These are phyloP conservation scores for Belonocnema kinseyi DNA, from an alignment of 1,140 invertebrate species.

Conservation along the genomic window DNA sequence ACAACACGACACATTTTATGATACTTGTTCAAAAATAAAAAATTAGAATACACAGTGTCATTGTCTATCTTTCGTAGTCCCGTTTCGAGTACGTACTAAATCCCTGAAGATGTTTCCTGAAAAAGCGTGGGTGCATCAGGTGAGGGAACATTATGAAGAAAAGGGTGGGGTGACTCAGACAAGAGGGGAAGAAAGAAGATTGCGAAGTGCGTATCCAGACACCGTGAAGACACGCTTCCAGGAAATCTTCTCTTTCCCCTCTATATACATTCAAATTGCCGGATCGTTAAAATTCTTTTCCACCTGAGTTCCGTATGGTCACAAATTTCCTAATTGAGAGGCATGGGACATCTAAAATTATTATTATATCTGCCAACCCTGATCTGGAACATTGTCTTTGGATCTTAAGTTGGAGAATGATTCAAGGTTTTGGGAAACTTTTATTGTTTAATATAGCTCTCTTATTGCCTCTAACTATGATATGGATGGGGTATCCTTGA, in stretches of 20 bases:
- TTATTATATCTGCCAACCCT: background rate
- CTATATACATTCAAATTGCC: conserved; percentile 46
- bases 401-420: background rate
- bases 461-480: too few species aligned
- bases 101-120: conserved; percentile 56
- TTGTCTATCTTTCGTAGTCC: conserved; percentile 47
- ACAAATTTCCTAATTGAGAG: conserved; percentile 5
- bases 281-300: conserved; percentile 43
- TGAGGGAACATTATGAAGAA: conserved; percentile 43
- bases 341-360: background rate
- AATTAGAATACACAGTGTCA: conserved; percentile 33
- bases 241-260: conserved; percentile 68
- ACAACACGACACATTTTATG: conserved; percentile 23
- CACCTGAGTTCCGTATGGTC: background rate
- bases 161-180: conserved; percentile 42
- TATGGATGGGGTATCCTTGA: too few species aligned
- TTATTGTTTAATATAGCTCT: too few species aligned
- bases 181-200: conserved; percentile 61
- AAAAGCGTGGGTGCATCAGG: conserved; percentile 43
- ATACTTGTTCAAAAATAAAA: conserved; percentile 14
- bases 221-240: conserved; percentile 74
- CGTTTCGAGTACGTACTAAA: conserved; percentile 56
- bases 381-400: background rate
- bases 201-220: conserved; percentile 69
- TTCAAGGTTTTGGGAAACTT: too few species aligned